phyloP scores from a whole-genome alignment of 2,113 vertebrate genomes.

The Connochaetes taurinus region DNA sequence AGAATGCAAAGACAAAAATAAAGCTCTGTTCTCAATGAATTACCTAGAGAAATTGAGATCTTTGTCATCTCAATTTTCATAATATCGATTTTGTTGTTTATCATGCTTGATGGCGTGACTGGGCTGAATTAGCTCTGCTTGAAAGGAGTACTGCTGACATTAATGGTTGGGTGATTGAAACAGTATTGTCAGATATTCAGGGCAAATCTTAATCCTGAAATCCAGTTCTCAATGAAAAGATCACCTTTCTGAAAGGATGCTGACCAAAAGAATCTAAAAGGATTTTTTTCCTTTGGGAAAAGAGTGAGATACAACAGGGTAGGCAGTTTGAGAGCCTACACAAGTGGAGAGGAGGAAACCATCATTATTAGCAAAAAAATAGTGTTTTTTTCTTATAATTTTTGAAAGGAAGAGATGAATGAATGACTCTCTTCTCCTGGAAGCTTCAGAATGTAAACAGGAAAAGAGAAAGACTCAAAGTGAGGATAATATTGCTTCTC shows the following conservation, averaged over 20 bases:
- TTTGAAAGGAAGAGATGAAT: neutral
- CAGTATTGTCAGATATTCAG: neutral
- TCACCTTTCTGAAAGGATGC: neutral
- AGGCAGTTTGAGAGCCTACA: neutral
- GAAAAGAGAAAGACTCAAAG: neutral
- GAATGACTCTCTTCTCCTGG: neutral
- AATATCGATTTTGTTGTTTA: neutral
- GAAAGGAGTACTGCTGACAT: neutral
- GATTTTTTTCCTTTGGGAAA: neutral
- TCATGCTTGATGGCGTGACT: neutral
- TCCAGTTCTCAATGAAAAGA: neutral
- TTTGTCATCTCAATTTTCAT: neutral
- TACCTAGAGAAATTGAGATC: neutral
- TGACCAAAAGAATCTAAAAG: neutral
- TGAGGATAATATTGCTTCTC: neutral
- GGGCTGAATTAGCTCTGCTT: neutral
- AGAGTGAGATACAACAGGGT: neutral
- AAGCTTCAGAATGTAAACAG: neutral
- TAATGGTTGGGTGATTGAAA: neutral
- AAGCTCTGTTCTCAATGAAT: neutral
- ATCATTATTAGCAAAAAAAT: neutral
- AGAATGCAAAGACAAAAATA: neutral
- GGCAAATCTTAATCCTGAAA: neutral
- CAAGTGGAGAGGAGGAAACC: neutral
- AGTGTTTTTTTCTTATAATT: neutral